Evolutionary conservation across 2,888 invertebrate genomes (phyloP), one percentile per base, ranked within the genome.

Genomic region (Drosophila picticornis): DNA sequence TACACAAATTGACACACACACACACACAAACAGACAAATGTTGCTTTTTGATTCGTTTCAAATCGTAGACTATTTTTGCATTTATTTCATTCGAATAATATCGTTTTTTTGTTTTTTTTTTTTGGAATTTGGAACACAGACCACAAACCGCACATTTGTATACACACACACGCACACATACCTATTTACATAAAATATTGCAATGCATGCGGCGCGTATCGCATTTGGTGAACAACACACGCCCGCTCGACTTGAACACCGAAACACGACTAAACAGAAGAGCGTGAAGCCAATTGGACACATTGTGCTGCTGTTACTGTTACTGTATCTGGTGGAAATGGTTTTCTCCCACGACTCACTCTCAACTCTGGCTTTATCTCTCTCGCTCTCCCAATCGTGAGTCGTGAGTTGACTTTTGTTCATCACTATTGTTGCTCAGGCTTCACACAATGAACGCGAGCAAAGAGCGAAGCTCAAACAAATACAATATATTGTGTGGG

Each of bases 241-340:
- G 60, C 68, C 59, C 46, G 56, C 57, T 58, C 56, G 56, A 52
- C 40, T 59, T 46, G 56, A 71, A 67, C 61, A 67, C 53, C 56
- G 77, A 81, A 75, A 80, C 76, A 72, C 83, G 80, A 81, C 83
- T 81, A 70, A 82, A 51, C 43, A 46, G 56, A 52, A 50, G 64
- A 75, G 68, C 61, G 22, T 46, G 61, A 40, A 55, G 60, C 77
- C 70, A 77, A 77, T 80, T 82, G 67, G 69, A 66, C 60, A 52
- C 62, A 56, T 27, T n/a, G 27, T 38, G 38, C 38, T 36, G 38
- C n/a, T 57, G 29, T 50, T 40, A 51, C 62, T 78, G 75, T 66
- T 62, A 75, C 66, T 78, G 68, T 68, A 55, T 72, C 51, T 69
- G 70, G 79, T 66, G 80, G 83, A 74, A 70, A 64, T 66, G 61